Percentiles rank a stretch among this genome's conserved stretches.
Evolutionary conservation across 2,888 invertebrate genomes (phyloP).

Genomic region (Scrobipalpa atriplicella): DNA sequence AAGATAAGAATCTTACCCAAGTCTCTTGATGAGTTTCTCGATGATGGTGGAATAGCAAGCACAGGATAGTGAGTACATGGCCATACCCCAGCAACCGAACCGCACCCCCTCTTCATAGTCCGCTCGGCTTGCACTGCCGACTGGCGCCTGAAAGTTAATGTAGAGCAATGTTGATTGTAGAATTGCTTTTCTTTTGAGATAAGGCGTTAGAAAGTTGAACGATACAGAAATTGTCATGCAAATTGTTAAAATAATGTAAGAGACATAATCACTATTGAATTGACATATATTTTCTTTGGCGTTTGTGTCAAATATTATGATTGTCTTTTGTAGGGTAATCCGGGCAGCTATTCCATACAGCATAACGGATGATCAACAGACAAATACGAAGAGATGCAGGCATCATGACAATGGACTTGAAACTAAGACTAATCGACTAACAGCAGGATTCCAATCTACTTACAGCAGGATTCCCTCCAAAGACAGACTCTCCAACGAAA

Average conservation of each 20-base stretch:
- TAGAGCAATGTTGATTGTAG: neutral
- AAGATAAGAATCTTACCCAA: conserved; percentile 76
- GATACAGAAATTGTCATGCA: neutral
- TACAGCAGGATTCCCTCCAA: conserved; percentile 92
- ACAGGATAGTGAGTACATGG: conserved; percentile 97
- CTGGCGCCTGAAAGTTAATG: conserved; percentile 83
- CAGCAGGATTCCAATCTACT: conserved; percentile 85
- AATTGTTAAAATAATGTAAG: neutral
- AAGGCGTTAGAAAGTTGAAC: neutral
- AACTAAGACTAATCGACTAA: conserved; percentile 53
- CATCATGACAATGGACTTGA: too few relatives aligned
- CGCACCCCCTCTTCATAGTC: conserved; percentile 95
- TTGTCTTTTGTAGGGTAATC: too few relatives aligned
- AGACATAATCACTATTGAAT: neutral
- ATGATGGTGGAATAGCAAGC: conserved; percentile 95
- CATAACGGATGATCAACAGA: too few relatives aligned
- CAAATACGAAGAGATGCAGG: too few relatives aligned
- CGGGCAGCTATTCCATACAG: too few relatives aligned
- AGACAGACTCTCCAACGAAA: conserved; percentile 96
- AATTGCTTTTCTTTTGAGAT: neutral
- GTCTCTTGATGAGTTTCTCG: conserved; percentile 90
- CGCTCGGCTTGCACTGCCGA: conserved; percentile 84
- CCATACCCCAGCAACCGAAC: conserved; percentile 98
- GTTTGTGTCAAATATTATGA: too few relatives aligned
- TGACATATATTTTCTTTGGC: too few relatives aligned